These are phyloP conservation scores for Drosophila macrospina DNA, from an alignment of 2,888 invertebrate genomes.

Conservation along the genomic window DNA sequence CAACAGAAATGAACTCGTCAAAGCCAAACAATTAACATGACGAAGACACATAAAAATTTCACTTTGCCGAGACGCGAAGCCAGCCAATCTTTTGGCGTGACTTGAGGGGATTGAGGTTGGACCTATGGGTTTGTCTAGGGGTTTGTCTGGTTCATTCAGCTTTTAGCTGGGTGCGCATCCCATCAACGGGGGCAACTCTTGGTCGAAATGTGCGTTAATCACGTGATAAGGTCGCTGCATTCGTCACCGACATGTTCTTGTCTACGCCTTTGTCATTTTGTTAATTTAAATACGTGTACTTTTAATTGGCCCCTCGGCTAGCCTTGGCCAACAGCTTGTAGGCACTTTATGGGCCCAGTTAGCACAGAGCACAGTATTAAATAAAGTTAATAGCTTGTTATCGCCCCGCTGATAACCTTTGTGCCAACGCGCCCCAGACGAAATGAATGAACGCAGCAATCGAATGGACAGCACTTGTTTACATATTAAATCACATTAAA, in stretches of 20 bases:
- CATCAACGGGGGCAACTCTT: slow-evolving; percentile 47
- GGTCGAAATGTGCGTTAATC: slow-evolving; percentile 68
- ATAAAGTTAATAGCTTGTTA: slow-evolving; percentile 32
- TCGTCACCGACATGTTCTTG: slow-evolving; percentile 27
- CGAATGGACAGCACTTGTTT: slow-evolving; percentile 17
- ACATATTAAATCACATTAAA: slow-evolving; percentile 1
- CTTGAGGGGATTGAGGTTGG: background rate
- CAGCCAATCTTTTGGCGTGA: slow-evolving; percentile 11
- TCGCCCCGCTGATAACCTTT: slow-evolving; percentile 45
- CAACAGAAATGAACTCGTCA: slow-evolving; percentile 45
- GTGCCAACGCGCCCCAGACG: slow-evolving; percentile 6
- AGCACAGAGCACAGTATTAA: slow-evolving; percentile 18
- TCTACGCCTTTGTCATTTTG: slow-evolving; percentile 66
- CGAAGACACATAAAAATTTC: slow-evolving; percentile 77
- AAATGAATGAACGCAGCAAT: slow-evolving; percentile 6
- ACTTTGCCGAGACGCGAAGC: slow-evolving; percentile 35
- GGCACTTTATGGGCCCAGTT: slow-evolving; percentile 17
- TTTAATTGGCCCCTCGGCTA: slow-evolving; percentile 50
- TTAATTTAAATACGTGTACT: slow-evolving; percentile 67
- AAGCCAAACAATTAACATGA: slow-evolving; percentile 80
- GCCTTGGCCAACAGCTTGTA: slow-evolving; percentile 6
- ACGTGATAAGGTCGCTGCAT: slow-evolving; percentile 62
- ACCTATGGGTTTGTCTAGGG: slow-evolving; percentile 15
- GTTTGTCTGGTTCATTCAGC: background rate
- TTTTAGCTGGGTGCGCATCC: slow-evolving; percentile 53